Conservation (phyloP, 2,888 invertebrate genomes). For the Litoditis marina region DNA sequence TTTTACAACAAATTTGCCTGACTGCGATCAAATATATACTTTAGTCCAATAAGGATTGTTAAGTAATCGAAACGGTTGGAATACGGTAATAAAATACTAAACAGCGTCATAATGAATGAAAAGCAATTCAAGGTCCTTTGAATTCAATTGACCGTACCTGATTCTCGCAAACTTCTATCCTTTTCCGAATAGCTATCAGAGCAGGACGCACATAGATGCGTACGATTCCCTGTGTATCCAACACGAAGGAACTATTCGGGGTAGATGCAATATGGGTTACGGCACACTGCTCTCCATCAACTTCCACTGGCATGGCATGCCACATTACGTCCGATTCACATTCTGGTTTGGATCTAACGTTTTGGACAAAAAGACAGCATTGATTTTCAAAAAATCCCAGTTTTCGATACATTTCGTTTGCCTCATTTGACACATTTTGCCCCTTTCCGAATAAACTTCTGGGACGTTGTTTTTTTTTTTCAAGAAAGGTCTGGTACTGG, state of each 20-base stretch:
- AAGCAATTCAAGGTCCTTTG: no score
- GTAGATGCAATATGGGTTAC: not conserved
- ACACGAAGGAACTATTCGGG: constrained; percentile 20
- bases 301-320: constrained; percentile 16
- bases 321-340: constrained; percentile 23
- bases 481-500: no score
- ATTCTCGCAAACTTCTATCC: constrained; percentile 28
- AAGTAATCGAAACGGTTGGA: no score
- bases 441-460: no score
- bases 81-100: no score
- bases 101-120: no score
- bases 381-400: no score
- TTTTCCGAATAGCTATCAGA: constrained; percentile 22
- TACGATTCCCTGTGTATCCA: constrained; percentile 27
- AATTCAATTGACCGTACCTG: no score
- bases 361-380: no score
- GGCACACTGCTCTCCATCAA: constrained; percentile 9
- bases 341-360: constrained; percentile 12
- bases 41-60: not conserved
- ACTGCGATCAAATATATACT: not conserved
- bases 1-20: not conserved
- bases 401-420: no score
- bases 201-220: constrained; percentile 27
- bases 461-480: no score
- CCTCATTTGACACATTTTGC: no score